Base-by-base conservation (phyloP, 2,888 invertebrate species). In the Caradrina clavipalpis region DNA sequence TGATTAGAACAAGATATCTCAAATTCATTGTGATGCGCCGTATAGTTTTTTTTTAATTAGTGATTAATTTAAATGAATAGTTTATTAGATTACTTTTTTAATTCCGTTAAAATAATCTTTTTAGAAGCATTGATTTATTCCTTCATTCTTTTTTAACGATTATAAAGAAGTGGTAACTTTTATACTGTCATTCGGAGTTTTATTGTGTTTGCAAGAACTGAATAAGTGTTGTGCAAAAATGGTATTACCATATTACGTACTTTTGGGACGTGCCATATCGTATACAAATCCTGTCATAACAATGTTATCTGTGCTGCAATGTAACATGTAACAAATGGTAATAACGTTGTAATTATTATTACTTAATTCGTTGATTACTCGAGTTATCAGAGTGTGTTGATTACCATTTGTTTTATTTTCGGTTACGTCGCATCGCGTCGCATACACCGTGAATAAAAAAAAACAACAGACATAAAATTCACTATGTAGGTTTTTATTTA, bases 251-350 rank as follows among this genome's bases (percentile, higher is more conserved):
- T 55, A 21, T 57, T 50, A 59, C 79, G 58, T 26, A 58, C 1
- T 26, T 60, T 26, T n/a, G 5, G 42, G 21, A 69, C 82, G 79
- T 83, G 82, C 26, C 19, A 1, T 81, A 81, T 82, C 77, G 11
- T 26, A 50, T 55, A 19, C 55, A 51, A 51, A 47, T 31, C 2
- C 17, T 74, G 62, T 70, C 63, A 62, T 31, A 55, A 58, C 8
- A 50, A 39, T 55, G 11, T 65, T 66, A 71, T 80, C 65, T 60
- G n/a, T 49, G 59, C 26, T 51, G 58, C 26, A 53, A 31, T 56
- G 61, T 55, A 58, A 49, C 26, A 61, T 54, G n/a, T n/a, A n/a
- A n/a, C n/a, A 45, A 53, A 64, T 22, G 45, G 53, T 3, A 58
- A 50, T 56, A 31, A 51, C 45, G 21, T 54, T 39, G 17, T 64